Evolutionary conservation across 1,140 invertebrate species (phyloP).

Genomic region (Armadillidium nasatum): DNA sequence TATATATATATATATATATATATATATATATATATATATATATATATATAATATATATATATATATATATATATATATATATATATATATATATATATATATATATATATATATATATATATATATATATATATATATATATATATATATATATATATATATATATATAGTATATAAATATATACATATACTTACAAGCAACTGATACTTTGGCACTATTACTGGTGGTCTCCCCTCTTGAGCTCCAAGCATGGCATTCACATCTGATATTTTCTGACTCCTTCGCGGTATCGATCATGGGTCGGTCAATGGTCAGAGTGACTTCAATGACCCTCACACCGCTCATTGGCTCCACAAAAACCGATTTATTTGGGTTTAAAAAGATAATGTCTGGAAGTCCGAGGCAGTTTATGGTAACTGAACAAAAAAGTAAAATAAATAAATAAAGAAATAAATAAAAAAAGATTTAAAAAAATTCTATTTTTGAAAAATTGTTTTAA

Average conservation of each 20-base stretch:
- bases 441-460: too few relatives aligned
- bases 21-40: too few relatives aligned
- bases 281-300: neutral
- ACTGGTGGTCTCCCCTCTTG: neutral
- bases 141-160: constrained; percentile 15
- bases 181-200: neutral
- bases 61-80: too few relatives aligned
- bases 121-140: neutral
- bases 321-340: neutral
- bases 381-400: neutral
- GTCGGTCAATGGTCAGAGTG: neutral
- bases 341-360: neutral
- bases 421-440: neutral
- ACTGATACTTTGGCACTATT: neutral
- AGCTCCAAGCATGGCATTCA: neutral
- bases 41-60: too few relatives aligned
- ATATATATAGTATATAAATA: neutral
- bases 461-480: too few relatives aligned
- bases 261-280: neutral
- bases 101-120: too few relatives aligned
- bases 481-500: too few relatives aligned
- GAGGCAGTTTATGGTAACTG: neutral
- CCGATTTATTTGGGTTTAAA: neutral
- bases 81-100: too few relatives aligned
- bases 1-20: too few relatives aligned